Evolutionary conservation across 2,888 invertebrate species (phyloP), one percentile per base, ranked within the genome.

Genomic region (Leptinotarsa peninsularis): DNA sequence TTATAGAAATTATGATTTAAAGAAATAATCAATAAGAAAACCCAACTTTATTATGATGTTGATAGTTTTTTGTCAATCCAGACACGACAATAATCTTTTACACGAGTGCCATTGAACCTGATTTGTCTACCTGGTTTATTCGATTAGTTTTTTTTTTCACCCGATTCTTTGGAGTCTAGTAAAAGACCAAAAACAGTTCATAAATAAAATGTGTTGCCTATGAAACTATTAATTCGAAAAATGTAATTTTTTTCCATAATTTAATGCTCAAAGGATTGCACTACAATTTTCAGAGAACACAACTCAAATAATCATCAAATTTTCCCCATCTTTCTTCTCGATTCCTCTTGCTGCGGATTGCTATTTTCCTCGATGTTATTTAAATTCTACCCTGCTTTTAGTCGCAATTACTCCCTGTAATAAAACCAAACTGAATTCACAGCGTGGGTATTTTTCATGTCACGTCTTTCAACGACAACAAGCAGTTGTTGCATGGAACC

Each of bases 371-470:
- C n/a, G 49, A 50, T 66, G 69, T 71, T 50, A 78, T 72, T 74
- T 73, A 75, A 76, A 77, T 77, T 68, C 77, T 60, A 27, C 66
- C 70, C 69, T 33, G 73, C 52, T 60, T 54, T 70, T 27, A 58
- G 49, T 83, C 80, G 83, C 84, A 85, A 85, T 86, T 86, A 84
- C 83, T 83, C 82, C 81, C 77, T 74, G 81, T 80, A 84, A 85
- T 85, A 84, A 85, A 85, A 85, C 82, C 80, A 80, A 81, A 78
- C 78, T 72, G 78, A 78, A 78, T 81, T 78, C 78, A 76, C 74
- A 74, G 73, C 69, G 72, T 69, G 66, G 71, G 67, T 74, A 80
- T 78, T 80, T 80, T 79, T 81, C 79, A 73, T 73, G 78, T 80
- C 79, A 78, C 77, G 79, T 79, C 72, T 56, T 67, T 73, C 69